Base-by-base conservation (phyloP, 2,888 invertebrate genomes). In the Drosophila algonquin region DNA sequence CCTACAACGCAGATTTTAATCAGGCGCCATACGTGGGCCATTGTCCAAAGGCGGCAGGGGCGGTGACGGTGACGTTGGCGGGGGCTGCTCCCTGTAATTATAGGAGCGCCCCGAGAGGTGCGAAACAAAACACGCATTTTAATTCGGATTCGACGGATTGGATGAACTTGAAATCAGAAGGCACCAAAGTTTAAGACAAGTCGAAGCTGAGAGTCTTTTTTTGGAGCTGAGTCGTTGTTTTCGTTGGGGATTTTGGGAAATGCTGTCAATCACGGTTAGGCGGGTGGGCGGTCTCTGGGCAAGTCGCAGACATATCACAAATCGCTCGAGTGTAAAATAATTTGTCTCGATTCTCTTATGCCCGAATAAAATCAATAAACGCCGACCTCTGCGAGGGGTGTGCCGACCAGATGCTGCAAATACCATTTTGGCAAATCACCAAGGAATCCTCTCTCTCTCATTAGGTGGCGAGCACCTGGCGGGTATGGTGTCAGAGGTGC, bases 311-410 rank as follows among this genome's bases (percentile, higher is more conserved):
- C 89, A 73, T 81, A 75, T 82, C 79, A 74, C 80, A 78, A 77
- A 57, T 75, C 70, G 76, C 48, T 86, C 73, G 63, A 77, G 76
- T 81, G 89, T 79, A 76, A 83, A 76, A 78, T 76, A 87, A 89
- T 89, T 80, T 87, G 80, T 83, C 81, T 89, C 87, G 76, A 74
- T 86, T 76, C 79, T 72, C 74, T 72, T 76, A 63, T 76, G 73
- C 68, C 63, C 63, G 65, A 82, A 83, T 75, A 70, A 76, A 82
- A 78, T 77, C 86, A 80, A 75, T 78, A 70, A 54, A 51, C 63
- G 45, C 44, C 60, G 48, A 52, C 27, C 54, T 40, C 48, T 52
- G 12, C 51, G 30, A 24, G 67, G 18, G 18, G 14, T 32, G 21
- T 46, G 30, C 32, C 16, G 69, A 32, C 67, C 51, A 67, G 55